Conservation (phyloP, 2,797 vertebrate species). For the Cheirogaleus major region DNA sequence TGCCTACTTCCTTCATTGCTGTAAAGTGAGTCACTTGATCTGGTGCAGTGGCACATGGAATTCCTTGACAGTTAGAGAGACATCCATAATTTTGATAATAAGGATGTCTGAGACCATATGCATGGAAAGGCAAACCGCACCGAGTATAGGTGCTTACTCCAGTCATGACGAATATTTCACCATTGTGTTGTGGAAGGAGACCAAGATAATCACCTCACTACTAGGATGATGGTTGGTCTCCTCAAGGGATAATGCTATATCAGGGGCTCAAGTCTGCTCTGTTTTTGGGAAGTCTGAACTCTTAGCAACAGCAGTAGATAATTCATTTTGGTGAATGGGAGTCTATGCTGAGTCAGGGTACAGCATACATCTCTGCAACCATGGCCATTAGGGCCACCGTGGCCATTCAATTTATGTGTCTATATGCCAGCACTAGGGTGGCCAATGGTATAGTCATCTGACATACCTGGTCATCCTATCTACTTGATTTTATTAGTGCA, state of each 20-base stretch:
- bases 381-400: neutral
- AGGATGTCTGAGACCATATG: neutral
- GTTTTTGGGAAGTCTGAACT: neutral
- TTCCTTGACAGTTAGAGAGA: neutral
- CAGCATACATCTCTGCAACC: neutral
- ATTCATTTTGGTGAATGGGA: neutral
- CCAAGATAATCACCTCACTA: neutral
- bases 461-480: neutral
- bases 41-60: neutral
- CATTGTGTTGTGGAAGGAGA: neutral
- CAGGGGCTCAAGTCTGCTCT: neutral
- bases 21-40: neutral
- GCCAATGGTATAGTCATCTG: neutral
- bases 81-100: neutral
- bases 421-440: neutral
- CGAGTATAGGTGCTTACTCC: neutral
- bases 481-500: neutral
- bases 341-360: neutral
- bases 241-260: too few relatives aligned
- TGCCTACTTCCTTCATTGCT: neutral
- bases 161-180: neutral
- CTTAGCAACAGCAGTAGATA: neutral
- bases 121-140: neutral
- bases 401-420: too few relatives aligned
- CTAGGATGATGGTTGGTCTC: neutral